Percentiles rank a stretch among this genome's conserved stretches.
Evolutionary conservation across 1,140 invertebrate genomes (phyloP).

Genomic region (Lucilia sericata): DNA sequence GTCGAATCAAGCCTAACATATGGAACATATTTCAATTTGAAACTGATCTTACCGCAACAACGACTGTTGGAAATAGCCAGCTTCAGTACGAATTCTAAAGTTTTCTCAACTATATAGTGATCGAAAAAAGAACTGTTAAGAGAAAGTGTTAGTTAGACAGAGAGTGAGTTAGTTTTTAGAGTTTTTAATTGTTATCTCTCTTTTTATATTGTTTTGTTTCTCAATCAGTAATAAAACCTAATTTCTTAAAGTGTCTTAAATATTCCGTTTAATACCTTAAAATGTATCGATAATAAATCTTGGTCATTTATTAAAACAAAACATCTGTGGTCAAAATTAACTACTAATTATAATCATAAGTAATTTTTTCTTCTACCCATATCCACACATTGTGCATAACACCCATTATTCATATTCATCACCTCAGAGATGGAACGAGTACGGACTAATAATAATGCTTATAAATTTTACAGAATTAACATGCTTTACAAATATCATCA

Average conservation of each 20-base stretch:
- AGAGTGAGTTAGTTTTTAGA: no score
- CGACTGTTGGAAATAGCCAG: no score
- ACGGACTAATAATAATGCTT: neutral
- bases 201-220: no score
- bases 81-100: no score
- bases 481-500: neutral
- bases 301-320: slow-evolving; percentile 7
- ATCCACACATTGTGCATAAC: neutral
- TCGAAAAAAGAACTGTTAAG: no score
- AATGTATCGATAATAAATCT: slow-evolving; percentile 3
- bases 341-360: slow-evolving; percentile 29
- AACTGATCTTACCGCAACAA: no score
- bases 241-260: neutral
- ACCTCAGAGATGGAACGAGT: neutral
- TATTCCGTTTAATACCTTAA: neutral
- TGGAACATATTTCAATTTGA: no score
- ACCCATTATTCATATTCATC: no score
- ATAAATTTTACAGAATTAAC: slow-evolving; percentile 28
- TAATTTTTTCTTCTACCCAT: neutral
- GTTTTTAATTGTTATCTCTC: no score
- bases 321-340: slow-evolving; percentile 27
- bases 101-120: no score
- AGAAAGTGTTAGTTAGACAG: no score
- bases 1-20: no score
- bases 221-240: neutral